A percentile compares a stretch with the other conserved stretches of the same genome.
Conservation (phyloP, 2,888 invertebrate species). For the Drosophila nigricruria region DNA sequence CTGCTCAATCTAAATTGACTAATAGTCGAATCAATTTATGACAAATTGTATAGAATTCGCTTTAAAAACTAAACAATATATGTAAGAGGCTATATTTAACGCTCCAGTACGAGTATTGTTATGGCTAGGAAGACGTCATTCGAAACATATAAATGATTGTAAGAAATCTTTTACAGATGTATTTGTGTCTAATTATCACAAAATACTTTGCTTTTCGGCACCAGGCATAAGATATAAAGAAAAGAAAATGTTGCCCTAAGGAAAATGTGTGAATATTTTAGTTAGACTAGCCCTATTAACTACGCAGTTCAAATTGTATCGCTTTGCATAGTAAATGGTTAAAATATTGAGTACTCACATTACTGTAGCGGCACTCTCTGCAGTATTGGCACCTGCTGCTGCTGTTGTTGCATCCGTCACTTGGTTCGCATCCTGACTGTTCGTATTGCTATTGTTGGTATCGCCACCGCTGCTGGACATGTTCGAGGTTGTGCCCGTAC, state of each 20-base stretch:
- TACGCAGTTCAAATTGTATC: background rate
- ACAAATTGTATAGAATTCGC: background rate
- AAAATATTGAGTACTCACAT: constrained; percentile 57
- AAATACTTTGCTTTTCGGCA: background rate
- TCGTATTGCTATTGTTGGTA: constrained; percentile 48
- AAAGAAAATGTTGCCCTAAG: background rate
- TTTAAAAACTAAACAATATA: background rate
- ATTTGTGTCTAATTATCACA: background rate
- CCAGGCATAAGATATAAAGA: no score
- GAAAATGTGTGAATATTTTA: background rate
- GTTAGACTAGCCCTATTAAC: background rate
- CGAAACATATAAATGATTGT: no score
- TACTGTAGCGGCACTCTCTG: constrained; percentile 62
- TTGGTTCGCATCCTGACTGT: constrained; percentile 40
- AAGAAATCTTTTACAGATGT: no score
- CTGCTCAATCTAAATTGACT: background rate
- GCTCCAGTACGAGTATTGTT: no score
- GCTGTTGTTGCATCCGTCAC: constrained; percentile 30
- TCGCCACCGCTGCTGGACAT: constrained; percentile 60
- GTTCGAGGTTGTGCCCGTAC: constrained; percentile 40
- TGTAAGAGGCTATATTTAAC: background rate
- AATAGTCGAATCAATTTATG: constrained; percentile 2
- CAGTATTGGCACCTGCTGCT: constrained; percentile 45
- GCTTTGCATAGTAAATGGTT: background rate
- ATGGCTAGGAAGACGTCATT: no score